Evolutionary conservation across 1,140 invertebrate species (phyloP), one percentile per base, ranked within the genome.

Genomic region (Ceratosolen solmsi): DNA sequence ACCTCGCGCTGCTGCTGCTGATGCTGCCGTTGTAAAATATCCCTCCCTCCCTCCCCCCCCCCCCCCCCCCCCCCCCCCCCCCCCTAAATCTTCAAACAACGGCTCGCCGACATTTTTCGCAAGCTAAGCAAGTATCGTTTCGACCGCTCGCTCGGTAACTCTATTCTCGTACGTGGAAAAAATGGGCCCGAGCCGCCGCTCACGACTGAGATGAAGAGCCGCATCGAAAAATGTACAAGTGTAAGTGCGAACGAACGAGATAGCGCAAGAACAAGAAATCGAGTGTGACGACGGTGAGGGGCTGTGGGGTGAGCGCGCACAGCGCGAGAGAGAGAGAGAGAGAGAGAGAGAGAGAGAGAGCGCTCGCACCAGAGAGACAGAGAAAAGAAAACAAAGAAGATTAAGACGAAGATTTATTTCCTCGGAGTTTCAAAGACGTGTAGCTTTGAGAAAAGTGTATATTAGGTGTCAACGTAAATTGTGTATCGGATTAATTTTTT

Each of bases 391-490:
- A 75, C 46, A 75, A 70, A 81, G 73, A 76, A 75, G 71, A 80
- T 80, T 68, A 68, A 51, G 71, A 65, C 72, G 54, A 68, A 81
- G 79, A 81, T 81, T 81, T 81, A 81, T 81, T 73, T 65, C 27
- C 54, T 46, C 17, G 65, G 49, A 36, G 17, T 46, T 56, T 58
- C 51, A 22, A 49, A 46, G 22, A 38, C 36, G n/a, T 11, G 68
- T 46, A 27, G 70, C 20, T 70, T 71, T 49, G 41, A 71, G 70
- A 17, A 70, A 41, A 22, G 60, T 46, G 63, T 76, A 27, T 58
- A 81, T 76, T 81, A 70, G 72, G 80, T 81, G 80, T 81, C 63
- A 76, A 49, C 63, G 63, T 81, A 76, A 81, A 81, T 81, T 70
- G 72, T 81, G 72, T 81, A 76, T 70, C 46, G 80, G 60, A 81